A percentile compares a stretch with the other conserved stretches of the same genome.
Evolutionary conservation across 2,113 vertebrate genomes (phyloP).

Genomic region (Chloebia gouldiae): DNA sequence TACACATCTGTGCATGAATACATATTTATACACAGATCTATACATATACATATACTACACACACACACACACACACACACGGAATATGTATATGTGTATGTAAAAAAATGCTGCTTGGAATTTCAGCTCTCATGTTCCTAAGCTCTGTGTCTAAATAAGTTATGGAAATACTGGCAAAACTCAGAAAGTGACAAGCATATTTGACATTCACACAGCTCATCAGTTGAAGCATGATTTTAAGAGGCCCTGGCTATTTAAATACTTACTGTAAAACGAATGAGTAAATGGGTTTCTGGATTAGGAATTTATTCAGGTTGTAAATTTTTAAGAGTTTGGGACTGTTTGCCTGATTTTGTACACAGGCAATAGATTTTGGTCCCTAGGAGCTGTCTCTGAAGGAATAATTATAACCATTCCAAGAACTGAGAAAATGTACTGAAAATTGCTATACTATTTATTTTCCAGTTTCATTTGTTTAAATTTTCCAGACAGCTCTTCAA

Average conservation of each 20-base stretch:
- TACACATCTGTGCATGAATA: neutral
- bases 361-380: neutral
- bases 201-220: constrained; percentile 4
- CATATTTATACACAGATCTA: neutral
- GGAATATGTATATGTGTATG: neutral
- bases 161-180: constrained; percentile 14
- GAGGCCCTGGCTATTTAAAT: constrained; percentile 19
- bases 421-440: constrained; percentile 16
- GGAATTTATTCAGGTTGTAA: constrained; percentile 40
- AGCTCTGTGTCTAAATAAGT: neutral
- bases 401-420: constrained; percentile 8
- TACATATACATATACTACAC: neutral
- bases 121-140: neutral
- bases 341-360: neutral
- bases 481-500: constrained; percentile 26
- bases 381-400: constrained; percentile 5
- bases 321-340: constrained; percentile 14
- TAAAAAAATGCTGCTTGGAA: neutral
- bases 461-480: constrained; percentile 3
- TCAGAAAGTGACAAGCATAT: neutral
- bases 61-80: neutral
- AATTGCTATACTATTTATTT: neutral
- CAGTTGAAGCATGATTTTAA: constrained; percentile 4
- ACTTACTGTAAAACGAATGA: neutral
- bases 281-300: constrained; percentile 39